A percentile compares a stretch with the other conserved stretches of the same genome.
Evolutionary conservation across 1,140 invertebrate species (phyloP).

Genomic region (Apocrypta bakeri): DNA sequence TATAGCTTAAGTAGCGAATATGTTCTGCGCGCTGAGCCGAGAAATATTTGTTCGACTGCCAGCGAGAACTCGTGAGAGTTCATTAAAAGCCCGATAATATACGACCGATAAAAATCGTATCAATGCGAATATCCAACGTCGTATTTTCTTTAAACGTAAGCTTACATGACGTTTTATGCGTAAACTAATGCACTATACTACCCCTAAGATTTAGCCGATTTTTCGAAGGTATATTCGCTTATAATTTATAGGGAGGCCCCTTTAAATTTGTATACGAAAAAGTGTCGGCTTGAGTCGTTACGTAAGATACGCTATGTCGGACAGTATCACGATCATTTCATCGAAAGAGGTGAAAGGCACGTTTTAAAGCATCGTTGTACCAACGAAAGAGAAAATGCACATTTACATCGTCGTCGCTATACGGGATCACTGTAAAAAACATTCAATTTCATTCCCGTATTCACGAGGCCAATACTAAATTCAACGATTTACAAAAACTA

Average conservation of each 20-base stretch:
- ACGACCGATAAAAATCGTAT: slow-evolving; percentile 34
- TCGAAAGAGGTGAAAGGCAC: neutral
- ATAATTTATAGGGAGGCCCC: neutral
- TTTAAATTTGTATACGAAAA: neutral
- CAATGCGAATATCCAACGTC: neutral
- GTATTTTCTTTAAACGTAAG: neutral
- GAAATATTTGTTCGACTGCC: neutral
- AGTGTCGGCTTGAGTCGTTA: neutral
- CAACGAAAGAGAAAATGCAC: neutral
- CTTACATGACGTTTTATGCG: neutral
- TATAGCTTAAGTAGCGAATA: neutral
- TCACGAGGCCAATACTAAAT: neutral
- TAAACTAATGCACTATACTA: neutral
- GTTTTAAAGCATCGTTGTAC: neutral
- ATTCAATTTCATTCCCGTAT: neutral
- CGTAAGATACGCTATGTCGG: neutral
- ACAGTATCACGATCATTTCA: neutral
- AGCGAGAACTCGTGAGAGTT: neutral
- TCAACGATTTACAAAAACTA: too few species aligned
- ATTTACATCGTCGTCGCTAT: neutral
- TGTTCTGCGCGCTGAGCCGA: neutral
- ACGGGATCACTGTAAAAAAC: neutral
- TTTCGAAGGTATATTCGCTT: neutral
- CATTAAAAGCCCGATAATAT: slow-evolving; percentile 20
- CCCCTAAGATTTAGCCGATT: neutral